phyloP scores from a whole-genome alignment of 2,888 invertebrate species.

The Tineola bisselliella region DNA sequence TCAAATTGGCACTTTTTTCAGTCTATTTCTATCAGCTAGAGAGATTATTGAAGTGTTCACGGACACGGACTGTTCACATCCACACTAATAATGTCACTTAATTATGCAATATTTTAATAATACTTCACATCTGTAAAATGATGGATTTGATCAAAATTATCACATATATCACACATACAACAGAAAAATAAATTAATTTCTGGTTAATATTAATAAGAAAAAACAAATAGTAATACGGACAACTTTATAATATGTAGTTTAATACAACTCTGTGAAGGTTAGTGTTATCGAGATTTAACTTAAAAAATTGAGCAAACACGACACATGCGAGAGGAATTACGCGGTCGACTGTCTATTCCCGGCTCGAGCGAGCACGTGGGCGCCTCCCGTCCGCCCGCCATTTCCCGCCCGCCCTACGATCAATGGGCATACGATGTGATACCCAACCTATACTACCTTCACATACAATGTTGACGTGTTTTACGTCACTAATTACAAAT shows the following conservation, averaged over 20 bases:
- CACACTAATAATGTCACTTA: not conserved
- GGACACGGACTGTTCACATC: not conserved
- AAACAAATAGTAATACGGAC: too few relatives aligned
- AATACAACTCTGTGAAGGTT: conserved; percentile 19
- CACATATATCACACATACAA: not conserved
- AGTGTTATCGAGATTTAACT: conserved; percentile 5
- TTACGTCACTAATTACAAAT: not conserved
- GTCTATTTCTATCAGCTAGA: conserved; percentile 9
- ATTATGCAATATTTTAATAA: not conserved
- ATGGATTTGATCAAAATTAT: not conserved
- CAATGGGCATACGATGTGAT: conserved; percentile 45
- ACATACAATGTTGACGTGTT: not conserved
- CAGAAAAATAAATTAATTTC: too few relatives aligned
- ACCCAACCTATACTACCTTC: conserved; percentile 3
- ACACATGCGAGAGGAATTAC: conserved; percentile 27
- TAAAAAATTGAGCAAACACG: not conserved
- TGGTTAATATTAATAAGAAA: too few relatives aligned
- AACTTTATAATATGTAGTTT: too few relatives aligned
- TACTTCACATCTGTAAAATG: not conserved
- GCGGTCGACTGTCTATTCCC: conserved; percentile 61
- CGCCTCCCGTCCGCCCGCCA: conserved; percentile 25
- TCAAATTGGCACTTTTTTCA: conserved; percentile 10
- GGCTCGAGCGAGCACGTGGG: conserved; percentile 58
- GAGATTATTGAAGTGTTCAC: not conserved
- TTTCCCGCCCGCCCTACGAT: conserved; percentile 47